Percentiles rank a stretch among this genome's conserved stretches.
Conservation (phyloP, 2,113 vertebrate species). For the Lasiurus borealis region DNA sequence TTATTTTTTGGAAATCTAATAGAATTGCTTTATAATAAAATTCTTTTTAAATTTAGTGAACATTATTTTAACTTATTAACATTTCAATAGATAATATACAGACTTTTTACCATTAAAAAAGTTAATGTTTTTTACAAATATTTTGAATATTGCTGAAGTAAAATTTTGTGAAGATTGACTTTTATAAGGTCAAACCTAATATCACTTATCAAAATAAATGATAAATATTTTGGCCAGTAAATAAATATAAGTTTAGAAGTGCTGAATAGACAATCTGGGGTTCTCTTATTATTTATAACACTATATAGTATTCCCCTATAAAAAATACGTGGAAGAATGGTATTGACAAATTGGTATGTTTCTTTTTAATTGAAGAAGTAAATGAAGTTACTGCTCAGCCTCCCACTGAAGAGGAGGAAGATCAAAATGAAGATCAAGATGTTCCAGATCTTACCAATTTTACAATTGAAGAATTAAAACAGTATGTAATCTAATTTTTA, state of each 20-base stretch:
- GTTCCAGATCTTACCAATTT: conserved; percentile 96
- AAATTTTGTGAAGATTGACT: conserved; percentile 43
- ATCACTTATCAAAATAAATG: conserved; percentile 17
- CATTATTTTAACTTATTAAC: conserved; percentile 5
- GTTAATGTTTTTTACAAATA: conserved; percentile 54
- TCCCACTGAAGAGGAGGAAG: conserved; percentile 89
- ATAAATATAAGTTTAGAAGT: conserved; percentile 24
- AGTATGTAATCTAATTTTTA: conserved; percentile 88
- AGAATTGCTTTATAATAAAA: conserved; percentile 19
- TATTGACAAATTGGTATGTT: conserved; percentile 63
- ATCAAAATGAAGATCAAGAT: conserved; percentile 92
- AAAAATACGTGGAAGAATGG: conserved; percentile 29
- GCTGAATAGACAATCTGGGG: conserved; percentile 13
- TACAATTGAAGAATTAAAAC: conserved; percentile 94
- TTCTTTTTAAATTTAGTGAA: neutral
- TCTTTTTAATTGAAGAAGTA: conserved; percentile 84
- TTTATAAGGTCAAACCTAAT: conserved; percentile 14
- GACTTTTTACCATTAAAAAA: neutral
- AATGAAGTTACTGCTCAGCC: conserved; percentile 84
- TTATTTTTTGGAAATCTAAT: conserved; percentile 47
- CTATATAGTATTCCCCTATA: neutral
- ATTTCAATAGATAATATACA: conserved; percentile 13
- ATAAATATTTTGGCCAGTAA: conserved; percentile 20
- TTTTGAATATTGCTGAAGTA: conserved; percentile 37
- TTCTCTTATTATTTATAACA: conserved; percentile 9